Percentiles rank a stretch among this genome's conserved stretches.
Conservation (phyloP, 2,113 vertebrate genomes). For the Oncorhynchus clarkii region DNA sequence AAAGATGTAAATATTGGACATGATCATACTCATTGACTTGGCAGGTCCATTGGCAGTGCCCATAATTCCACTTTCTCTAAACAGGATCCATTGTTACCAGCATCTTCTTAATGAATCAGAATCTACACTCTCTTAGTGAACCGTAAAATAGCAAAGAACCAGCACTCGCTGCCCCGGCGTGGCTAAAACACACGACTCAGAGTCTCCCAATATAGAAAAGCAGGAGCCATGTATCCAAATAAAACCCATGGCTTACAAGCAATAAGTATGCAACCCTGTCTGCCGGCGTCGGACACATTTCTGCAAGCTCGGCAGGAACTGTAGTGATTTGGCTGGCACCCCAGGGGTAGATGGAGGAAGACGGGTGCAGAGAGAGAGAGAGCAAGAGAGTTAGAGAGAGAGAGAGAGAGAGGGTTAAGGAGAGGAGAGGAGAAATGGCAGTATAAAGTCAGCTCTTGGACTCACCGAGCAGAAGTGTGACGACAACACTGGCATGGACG, state of each 20-base stretch:
- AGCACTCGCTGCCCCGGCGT: not conserved
- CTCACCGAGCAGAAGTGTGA: constrained; percentile 48
- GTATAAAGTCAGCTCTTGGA: not conserved
- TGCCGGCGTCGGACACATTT: not conserved
- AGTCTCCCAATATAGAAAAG: constrained; percentile 1
- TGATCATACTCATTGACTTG: no score
- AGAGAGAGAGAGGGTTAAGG: not conserved
- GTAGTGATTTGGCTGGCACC: constrained; percentile 14
- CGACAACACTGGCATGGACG: constrained; percentile 26
- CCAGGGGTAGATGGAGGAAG: not conserved
- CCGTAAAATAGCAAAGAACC: not conserved
- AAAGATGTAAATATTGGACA: no score
- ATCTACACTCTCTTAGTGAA: not conserved
- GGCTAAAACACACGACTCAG: not conserved
- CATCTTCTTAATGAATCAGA: not conserved
- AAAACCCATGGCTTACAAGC: not conserved
- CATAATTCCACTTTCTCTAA: no score
- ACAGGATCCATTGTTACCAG: not conserved
- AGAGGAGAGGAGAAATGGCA: not conserved
- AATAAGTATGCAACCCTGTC: constrained; percentile 19
- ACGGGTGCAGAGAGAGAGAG: not conserved
- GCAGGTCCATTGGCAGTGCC: no score
- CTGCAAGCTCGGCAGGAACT: constrained; percentile 28
- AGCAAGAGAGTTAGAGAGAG: no score
- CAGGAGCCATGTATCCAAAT: constrained; percentile 19